Conservation (phyloP, 1,140 invertebrate species). For the Aphaenogaster rudis region DNA sequence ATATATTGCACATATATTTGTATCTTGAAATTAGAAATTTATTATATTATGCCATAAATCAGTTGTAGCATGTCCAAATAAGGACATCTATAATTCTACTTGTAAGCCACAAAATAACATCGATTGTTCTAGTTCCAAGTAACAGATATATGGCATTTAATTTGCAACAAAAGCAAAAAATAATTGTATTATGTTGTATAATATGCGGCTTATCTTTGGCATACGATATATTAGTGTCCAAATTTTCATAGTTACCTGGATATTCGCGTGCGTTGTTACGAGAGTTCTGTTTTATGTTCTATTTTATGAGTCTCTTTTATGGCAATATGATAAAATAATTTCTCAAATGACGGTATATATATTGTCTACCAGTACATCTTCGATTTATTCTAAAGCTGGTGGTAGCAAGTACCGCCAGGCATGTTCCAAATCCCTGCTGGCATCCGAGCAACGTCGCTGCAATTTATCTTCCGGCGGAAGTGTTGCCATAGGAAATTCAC, state of each 20-base stretch:
- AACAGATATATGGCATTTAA: slow-evolving; percentile 49
- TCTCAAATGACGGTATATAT: slow-evolving; percentile 48
- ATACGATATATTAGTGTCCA: slow-evolving; percentile 9
- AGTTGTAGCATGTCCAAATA: slow-evolving; percentile 3
- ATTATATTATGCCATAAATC: slow-evolving; percentile 25
- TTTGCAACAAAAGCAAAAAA: slow-evolving; percentile 31
- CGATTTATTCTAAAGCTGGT: slow-evolving; percentile 75
- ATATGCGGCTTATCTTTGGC: slow-evolving; percentile 6
- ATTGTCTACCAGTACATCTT: slow-evolving; percentile 60
- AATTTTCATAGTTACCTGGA: slow-evolving; percentile 9
- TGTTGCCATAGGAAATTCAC: slow-evolving; percentile 84
- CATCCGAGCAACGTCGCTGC: slow-evolving; percentile 83
- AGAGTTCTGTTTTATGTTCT: neutral
- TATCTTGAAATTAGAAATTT: slow-evolving; percentile 53
- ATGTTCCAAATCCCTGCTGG: slow-evolving; percentile 83
- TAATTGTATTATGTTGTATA: slow-evolving; percentile 22
- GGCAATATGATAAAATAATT: slow-evolving; percentile 59
- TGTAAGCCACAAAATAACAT: slow-evolving; percentile 46
- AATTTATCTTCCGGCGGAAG: slow-evolving; percentile 84
- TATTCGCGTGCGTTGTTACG: slow-evolving; percentile 20
- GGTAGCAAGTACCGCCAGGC: slow-evolving; percentile 86
- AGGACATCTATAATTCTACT: slow-evolving; percentile 23
- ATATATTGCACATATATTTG: slow-evolving; percentile 39
- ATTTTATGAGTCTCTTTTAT: slow-evolving; percentile 29
- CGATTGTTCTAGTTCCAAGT: slow-evolving; percentile 33